Evolutionary conservation across 2,113 vertebrate genomes (phyloP), one percentile per base, ranked within the genome.

Genomic region (Corythornis vintsioides): DNA sequence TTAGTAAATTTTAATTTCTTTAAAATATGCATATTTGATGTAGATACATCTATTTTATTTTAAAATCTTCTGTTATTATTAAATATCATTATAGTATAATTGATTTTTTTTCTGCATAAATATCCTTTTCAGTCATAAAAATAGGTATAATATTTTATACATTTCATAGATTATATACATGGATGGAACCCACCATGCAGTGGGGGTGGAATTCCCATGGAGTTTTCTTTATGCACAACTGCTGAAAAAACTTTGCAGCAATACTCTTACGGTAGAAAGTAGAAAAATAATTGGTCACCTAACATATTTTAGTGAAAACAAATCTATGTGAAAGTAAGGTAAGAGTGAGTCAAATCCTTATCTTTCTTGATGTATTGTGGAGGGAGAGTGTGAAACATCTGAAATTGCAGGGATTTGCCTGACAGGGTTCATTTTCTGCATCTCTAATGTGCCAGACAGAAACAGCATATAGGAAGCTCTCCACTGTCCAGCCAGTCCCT

Each of bases 381-480:
- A 59, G 61, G 2, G 13, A 15, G 18, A 72, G 33, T 45, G 35
- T 75, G 63, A 84, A 88, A 84, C 1, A 15, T 59, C 59, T 86
- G 63, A 82, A 89, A 87, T 67, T 20, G 55, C 29, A 76, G 10
- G 7, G 13, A 3, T 89, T 89, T 84, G n/a, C 65, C 55, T 91
- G 77, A 91, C 87, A 93, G 67, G 4, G 52, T 59, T 92, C 29
- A 61, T 87, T 76, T 82, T 57, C 29, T 79, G 26, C 15, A 50
- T 13, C 17, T 59, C 15, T 64, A 60, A 95, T 35, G 65, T 87
- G 81, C 73, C 70, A 95, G 89, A 91, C 74, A 90, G 64, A 86
- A 64, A 56, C 14, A 78, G 22, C 12, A 19, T 17, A n/a, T 18
- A 42, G 35, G n/a, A 86, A 87, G 11, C n/a, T 78, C 25, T 82